Base-by-base conservation (phyloP, 1,140 invertebrate species). In the Himalopsyche phryganea region DNA sequence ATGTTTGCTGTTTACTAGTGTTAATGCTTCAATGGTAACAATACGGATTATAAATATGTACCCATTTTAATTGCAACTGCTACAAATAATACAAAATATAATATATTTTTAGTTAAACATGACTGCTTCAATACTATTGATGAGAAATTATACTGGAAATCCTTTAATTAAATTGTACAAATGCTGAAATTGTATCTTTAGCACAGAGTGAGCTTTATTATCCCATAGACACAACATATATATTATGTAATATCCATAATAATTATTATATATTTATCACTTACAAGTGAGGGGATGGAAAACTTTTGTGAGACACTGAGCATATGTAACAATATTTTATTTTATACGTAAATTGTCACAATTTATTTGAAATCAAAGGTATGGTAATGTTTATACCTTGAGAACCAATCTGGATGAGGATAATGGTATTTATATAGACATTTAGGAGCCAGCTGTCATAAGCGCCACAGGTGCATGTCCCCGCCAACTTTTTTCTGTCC, bases 121-220 rank as follows among this genome's bases (percentile, higher is more conserved):
- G 20, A 45, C 51, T 46, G 41, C 51, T 46, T 52, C n/a, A 23
- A 38, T 52, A n/a, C n/a, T n/a, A 44, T 52, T 44, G 6, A 28
- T 28, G 23, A 28, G 15, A 42, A n/a, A 17, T 44, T 44, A 13
- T 36, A 44, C 17, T 52, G 32, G 17, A 18, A 51, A 14, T 41
- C 17, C 32, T 14, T 40, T 28, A 42, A 5, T 35, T 14, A 20
- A 32, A 14, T 52, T 54, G 51, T 54, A 54, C 10, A 46, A 47
- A 45, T 32, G 51, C 51, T 56, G 36, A 48, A 40, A 28, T 56
- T 42, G 20, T 56, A 48, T 56, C 53, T 56, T 56, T 56, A 45
- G 53, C 45, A 56, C 45, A 2, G 17, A 56, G 23, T 46, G 11
- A n/a, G 32, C 40, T 52, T 52, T 18, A 44, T 32, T 52, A 13